Evolutionary conservation across 2,797 vertebrate species (phyloP), one percentile per base, ranked within the genome.

Genomic region (Ctenosaura bakeri): DNA sequence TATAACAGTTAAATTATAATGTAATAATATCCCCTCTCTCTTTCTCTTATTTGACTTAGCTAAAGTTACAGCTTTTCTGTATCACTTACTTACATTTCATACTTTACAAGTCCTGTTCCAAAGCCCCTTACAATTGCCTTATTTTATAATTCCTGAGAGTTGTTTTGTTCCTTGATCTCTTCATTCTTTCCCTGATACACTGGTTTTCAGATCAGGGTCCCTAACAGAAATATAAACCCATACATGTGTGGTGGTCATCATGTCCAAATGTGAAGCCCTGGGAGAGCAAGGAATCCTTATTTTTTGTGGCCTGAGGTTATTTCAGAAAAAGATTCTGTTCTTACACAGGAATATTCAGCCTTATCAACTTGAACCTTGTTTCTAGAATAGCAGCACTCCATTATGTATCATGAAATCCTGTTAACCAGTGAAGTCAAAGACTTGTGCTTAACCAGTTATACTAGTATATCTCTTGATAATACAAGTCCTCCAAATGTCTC

Each of bases 1-100:
- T 46, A 78, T 52, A 56, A 29, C 71, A 76, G 54, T 74, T 86
- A 59, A 81, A 54, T 50, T 78, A 78, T 78, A 78, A 78, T 78
- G 77, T 38, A 78, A 50, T 56, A 80, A 26, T 32, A 32, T 80
- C 32, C 8, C 18, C 42, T 0, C 24, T 64, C 10, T 4, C 62
- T 46, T 59, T 1, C 38, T 64, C 52, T n/a, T 32, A 79, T 35
- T 4, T 69, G 14, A 59, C 42, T 64, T 59, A 35, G 59, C 13
- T 38, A 54, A 56, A 54, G n/a, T 3, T 50, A 74, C 29, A 69
- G 12, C 8, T 50, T 71, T 71, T 69, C 46, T 85, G 7, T 35
- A 8, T 16, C 24, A 76, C 3, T 24, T 73, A 9, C 38, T n/a
- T 59, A 24, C 20, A 59, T 56, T 13, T 69, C 13, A 74, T 4